Conservation (phyloP, 2,113 vertebrate genomes). For the Crypturellus undulatus region DNA sequence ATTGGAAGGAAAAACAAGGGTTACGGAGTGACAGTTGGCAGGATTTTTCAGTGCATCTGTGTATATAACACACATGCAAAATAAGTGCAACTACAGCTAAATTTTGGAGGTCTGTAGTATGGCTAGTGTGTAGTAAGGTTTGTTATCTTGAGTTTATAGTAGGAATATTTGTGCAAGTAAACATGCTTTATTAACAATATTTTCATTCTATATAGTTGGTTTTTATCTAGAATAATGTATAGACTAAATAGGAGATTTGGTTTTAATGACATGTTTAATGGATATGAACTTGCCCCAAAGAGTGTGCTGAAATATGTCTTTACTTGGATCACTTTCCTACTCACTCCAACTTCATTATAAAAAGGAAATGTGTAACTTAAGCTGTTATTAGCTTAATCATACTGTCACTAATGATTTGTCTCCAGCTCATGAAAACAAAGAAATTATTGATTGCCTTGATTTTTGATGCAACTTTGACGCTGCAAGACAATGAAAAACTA, state of each 20-base stretch:
- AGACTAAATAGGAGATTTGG: fast-evolving
- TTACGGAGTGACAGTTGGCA: fast-evolving
- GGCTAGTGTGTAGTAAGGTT: fast-evolving
- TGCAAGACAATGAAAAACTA: neutral
- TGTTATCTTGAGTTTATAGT: fast-evolving
- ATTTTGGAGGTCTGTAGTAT: fast-evolving
- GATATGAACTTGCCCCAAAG: neutral
- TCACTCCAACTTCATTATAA: neutral
- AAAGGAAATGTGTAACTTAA: neutral
- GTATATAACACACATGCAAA: fast-evolving
- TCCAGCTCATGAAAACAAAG: neutral
- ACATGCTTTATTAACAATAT: fast-evolving
- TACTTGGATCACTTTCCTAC: fast-evolving
- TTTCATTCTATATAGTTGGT: neutral
- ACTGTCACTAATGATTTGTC: neutral
- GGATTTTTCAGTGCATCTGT: fast-evolving
- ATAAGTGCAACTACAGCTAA: fast-evolving
- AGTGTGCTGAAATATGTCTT: fast-evolving
- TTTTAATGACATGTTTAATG: fast-evolving
- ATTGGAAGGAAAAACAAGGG: neutral
- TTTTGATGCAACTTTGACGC: neutral
- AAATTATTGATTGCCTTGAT: neutral
- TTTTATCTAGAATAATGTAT: fast-evolving
- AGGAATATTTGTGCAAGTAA: fast-evolving
- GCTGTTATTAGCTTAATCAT: neutral